phyloP scores from a whole-genome alignment of 1,140 invertebrate species.

The Heterodera carotae region DNA sequence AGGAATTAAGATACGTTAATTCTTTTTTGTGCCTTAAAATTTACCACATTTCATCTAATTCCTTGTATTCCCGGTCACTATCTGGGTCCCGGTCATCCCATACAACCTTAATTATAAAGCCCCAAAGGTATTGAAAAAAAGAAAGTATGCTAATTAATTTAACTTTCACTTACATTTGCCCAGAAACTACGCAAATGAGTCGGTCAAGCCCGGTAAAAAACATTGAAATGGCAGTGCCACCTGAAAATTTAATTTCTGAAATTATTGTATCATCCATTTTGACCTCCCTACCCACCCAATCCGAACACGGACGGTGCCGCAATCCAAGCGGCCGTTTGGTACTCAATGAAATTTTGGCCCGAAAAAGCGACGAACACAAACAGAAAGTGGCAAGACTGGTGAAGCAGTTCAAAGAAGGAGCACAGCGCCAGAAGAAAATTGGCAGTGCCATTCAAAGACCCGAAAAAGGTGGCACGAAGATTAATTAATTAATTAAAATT shows the following conservation, averaged over 20 bases:
- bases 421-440: slow-evolving; percentile 16
- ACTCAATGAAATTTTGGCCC: slow-evolving; percentile 22
- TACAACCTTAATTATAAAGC: too few species aligned
- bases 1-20: too few species aligned
- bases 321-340: slow-evolving; percentile 1
- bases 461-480: too few species aligned
- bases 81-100: too few species aligned
- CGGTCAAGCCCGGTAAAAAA: slow-evolving; percentile 19
- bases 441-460: slow-evolving; percentile 17
- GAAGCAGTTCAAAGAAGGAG: slow-evolving; percentile 19
- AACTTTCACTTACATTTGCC: neutral
- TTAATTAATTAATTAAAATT: too few species aligned
- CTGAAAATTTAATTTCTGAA: neutral
- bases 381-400: slow-evolving; percentile 11
- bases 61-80: too few species aligned
- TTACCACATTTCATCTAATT: too few species aligned
- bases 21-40: slow-evolving; percentile 1
- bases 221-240: slow-evolving; percentile 7
- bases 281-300: neutral
- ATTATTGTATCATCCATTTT: neutral
- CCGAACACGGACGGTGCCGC: slow-evolving; percentile 11
- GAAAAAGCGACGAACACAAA: slow-evolving; percentile 14
- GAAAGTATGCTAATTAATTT: too few species aligned
- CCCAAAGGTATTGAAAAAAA: too few species aligned
- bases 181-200: slow-evolving; percentile 5